These are phyloP conservation scores for Ectobius pallidus DNA, from an alignment of 2,888 invertebrate genomes.

Conservation along the genomic window DNA sequence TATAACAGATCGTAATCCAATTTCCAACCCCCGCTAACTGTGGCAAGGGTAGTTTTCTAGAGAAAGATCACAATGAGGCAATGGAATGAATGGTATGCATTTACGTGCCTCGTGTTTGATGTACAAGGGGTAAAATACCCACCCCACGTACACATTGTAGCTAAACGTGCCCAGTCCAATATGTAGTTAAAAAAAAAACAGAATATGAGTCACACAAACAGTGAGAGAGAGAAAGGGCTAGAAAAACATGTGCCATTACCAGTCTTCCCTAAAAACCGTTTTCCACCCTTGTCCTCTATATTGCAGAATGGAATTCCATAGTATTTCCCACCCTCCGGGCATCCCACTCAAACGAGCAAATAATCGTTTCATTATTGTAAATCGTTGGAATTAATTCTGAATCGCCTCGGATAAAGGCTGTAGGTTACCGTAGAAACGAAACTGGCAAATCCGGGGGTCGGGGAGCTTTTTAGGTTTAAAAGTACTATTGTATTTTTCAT, in stretches of 20 bases:
- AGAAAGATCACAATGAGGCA: background rate
- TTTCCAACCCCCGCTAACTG: background rate
- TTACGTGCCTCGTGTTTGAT: too few relatives aligned
- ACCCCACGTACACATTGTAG: too few relatives aligned
- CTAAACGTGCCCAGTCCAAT: too few relatives aligned
- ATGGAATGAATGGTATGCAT: constrained; percentile 5
- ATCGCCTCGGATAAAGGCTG: too few relatives aligned
- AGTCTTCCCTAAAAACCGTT: background rate
- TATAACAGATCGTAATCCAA: constrained; percentile 19
- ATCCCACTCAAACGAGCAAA: background rate
- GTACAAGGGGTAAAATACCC: too few relatives aligned
- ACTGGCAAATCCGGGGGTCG: too few relatives aligned
- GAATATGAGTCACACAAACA: too few relatives aligned
- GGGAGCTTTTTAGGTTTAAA: too few relatives aligned
- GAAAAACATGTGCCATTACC: background rate
- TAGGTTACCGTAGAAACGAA: too few relatives aligned
- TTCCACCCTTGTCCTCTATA: background rate
- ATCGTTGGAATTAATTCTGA: background rate
- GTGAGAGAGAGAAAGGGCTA: background rate
- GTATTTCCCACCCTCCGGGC: background rate
- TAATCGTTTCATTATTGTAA: constrained; percentile 25
- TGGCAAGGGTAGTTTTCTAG: background rate
- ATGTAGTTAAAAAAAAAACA: too few relatives aligned
- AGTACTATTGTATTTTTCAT: too few relatives aligned
- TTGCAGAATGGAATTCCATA: too few relatives aligned